Evolutionary conservation across 1,140 invertebrate genomes (phyloP).

Genomic region (Ceratina australensis): DNA sequence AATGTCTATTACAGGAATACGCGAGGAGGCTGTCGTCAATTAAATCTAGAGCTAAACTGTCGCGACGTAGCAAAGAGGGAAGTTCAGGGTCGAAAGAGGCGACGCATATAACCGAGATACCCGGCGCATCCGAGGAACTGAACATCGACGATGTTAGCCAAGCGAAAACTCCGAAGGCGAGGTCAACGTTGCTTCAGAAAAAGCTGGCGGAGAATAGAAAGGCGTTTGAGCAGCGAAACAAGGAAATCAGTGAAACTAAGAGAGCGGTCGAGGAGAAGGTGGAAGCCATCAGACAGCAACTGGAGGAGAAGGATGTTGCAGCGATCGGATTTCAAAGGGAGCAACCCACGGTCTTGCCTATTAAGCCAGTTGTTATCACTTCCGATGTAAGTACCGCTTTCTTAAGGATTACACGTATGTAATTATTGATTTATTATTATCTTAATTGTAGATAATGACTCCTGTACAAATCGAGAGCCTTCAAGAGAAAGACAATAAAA

Average conservation of each 20-base stretch:
- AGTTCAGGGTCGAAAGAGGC: slow-evolving; percentile 46
- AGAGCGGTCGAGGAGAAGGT: slow-evolving; percentile 77
- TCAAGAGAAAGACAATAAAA: slow-evolving; percentile 79
- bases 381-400: slow-evolving; percentile 62
- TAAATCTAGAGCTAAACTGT: slow-evolving; percentile 73
- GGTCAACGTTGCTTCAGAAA: slow-evolving; percentile 74
- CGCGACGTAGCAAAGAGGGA: slow-evolving; percentile 66
- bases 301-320: slow-evolving; percentile 73
- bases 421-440: neutral
- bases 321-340: slow-evolving; percentile 54
- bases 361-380: slow-evolving; percentile 66
- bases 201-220: slow-evolving; percentile 77
- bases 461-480: slow-evolving; percentile 62
- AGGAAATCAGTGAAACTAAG: slow-evolving; percentile 75
- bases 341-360: slow-evolving; percentile 46
- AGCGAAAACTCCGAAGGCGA: slow-evolving; percentile 75
- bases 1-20: slow-evolving; percentile 69
- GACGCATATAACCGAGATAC: slow-evolving; percentile 10
- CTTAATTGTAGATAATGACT: slow-evolving; percentile 63
- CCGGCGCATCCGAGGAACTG: slow-evolving; percentile 57
- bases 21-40: slow-evolving; percentile 75
- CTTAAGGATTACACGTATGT: too few species aligned
- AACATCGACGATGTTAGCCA: slow-evolving; percentile 72
- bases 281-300: slow-evolving; percentile 74
- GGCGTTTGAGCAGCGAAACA: slow-evolving; percentile 75